Conservation (phyloP, 2,888 invertebrate genomes). For the Dromius quadrimaculatus region DNA sequence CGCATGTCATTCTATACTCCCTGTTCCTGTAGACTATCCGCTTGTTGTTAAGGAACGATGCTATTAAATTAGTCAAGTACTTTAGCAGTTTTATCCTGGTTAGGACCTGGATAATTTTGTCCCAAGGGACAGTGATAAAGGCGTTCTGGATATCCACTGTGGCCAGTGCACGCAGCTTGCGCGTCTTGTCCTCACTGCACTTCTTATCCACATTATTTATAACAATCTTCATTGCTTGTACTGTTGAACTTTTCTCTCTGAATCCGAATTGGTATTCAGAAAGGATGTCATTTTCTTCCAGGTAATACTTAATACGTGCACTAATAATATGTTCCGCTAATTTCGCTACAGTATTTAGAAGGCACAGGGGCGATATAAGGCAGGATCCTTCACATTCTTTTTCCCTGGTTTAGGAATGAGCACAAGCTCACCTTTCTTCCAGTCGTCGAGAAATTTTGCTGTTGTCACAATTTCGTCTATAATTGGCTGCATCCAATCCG, state of each 20-base stretch:
- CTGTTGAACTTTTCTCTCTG: slow-evolving; percentile 54
- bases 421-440: slow-evolving; percentile 21
- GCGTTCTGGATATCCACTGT: background rate
- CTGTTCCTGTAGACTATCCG: background rate
- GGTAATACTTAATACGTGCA: background rate
- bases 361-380: slow-evolving; percentile 40
- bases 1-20: background rate
- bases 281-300: slow-evolving; percentile 17
- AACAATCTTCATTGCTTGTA: background rate
- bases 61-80: background rate
- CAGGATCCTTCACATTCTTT: background rate
- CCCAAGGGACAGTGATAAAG: slow-evolving; percentile 3
- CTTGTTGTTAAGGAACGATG: background rate
- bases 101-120: background rate
- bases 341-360: slow-evolving; percentile 24
- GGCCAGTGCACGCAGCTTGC: background rate
- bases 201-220: background rate
- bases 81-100: background rate
- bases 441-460: slow-evolving; percentile 6
- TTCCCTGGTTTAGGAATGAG: slow-evolving; percentile 25
- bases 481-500: background rate
- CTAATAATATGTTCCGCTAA: slow-evolving; percentile 35
- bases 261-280: slow-evolving; percentile 55
- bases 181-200: background rate
- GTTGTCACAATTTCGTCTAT: background rate